Conservation (phyloP, 2,888 invertebrate genomes). For the Lamellibrachia columna region DNA sequence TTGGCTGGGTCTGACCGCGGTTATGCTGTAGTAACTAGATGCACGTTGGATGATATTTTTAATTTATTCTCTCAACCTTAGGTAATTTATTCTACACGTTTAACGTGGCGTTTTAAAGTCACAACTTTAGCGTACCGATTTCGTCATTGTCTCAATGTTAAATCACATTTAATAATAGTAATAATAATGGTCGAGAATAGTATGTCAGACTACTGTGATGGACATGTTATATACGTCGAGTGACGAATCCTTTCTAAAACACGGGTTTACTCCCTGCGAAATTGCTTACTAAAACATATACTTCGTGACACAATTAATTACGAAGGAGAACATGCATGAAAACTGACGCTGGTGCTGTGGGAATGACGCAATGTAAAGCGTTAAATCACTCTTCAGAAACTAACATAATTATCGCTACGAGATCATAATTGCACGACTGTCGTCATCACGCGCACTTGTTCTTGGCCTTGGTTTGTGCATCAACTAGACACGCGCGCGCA, state of each 20-base stretch:
- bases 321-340: not conserved
- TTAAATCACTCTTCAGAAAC: not conserved
- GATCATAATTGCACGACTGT: constrained; percentile 5
- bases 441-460: not conserved
- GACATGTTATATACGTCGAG: constrained; percentile 4
- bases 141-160: not conserved
- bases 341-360: not conserved
- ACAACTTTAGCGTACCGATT: not conserved
- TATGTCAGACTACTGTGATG: not conserved
- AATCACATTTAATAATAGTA: not conserved
- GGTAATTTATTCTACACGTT: not conserved
- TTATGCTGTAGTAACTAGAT: not conserved
- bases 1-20: not conserved
- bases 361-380: not conserved
- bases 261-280: not conserved
- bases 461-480: not conserved
- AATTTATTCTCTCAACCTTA: not conserved
- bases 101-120: not conserved
- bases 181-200: not conserved
- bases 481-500: not conserved
- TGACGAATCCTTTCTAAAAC: not conserved
- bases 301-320: not conserved
- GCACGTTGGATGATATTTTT: not conserved
- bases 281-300: not conserved
- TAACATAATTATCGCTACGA: not conserved